phyloP scores from a whole-genome alignment of 92 coral and sea anemone genomes.

The Plumapathes pennacea region DNA sequence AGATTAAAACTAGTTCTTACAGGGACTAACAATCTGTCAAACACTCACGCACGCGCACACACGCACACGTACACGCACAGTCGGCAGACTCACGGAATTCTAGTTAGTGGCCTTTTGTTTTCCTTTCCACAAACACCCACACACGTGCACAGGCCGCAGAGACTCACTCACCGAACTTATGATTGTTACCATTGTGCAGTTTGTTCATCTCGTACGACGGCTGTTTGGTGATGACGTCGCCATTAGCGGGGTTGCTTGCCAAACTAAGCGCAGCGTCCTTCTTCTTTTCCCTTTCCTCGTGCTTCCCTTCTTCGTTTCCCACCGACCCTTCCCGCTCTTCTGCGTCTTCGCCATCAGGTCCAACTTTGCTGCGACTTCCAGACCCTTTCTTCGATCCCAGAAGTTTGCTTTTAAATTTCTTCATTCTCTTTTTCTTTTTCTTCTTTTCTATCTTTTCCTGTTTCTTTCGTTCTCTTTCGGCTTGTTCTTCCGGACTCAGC shows the following conservation, averaged over 20 bases:
- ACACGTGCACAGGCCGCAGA: too few species aligned
- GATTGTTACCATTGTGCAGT: conserved; percentile 32
- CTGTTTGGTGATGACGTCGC: conserved; percentile 36
- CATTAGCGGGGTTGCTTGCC: conserved; percentile 51
- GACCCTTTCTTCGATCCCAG: conserved; percentile 58
- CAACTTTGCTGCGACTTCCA: conserved; percentile 84
- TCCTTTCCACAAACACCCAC: too few species aligned
- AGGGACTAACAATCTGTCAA: too few species aligned
- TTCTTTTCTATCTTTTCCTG: conserved; percentile 61
- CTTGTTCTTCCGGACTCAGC: conserved; percentile 74
- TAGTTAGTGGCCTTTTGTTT: too few species aligned
- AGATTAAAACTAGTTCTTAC: too few species aligned
- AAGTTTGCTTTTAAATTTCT: conserved; percentile 46
- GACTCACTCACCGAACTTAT: too few species aligned
- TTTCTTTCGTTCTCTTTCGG: conserved; percentile 64
- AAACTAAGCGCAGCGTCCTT: conserved; percentile 62
- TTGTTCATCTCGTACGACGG: conserved; percentile 48
- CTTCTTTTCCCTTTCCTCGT: conserved; percentile 64
- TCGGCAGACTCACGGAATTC: too few species aligned
- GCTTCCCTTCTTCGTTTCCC: conserved; percentile 57
- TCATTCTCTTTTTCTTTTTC: conserved; percentile 45
- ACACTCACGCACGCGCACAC: too few species aligned
- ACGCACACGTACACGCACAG: too few species aligned
- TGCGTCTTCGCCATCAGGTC: conserved; percentile 73
- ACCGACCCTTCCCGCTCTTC: conserved; percentile 52